Base-by-base conservation (phyloP, 1,140 invertebrate genomes). In the Drosophila carrolli region DNA sequence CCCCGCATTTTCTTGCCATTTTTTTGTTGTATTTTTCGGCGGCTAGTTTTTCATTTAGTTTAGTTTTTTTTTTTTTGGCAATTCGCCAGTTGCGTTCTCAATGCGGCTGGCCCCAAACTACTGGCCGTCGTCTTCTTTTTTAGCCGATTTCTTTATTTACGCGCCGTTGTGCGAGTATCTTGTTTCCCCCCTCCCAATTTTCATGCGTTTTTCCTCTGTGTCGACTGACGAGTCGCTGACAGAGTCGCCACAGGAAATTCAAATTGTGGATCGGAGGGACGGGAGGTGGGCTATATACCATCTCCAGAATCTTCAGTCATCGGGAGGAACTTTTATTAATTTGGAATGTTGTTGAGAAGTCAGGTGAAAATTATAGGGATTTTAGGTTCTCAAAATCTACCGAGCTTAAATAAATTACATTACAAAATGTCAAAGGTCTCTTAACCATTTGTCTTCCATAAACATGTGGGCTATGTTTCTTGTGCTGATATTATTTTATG, bases 111-210 rank as follows among this genome's bases (percentile, higher is more conserved):
- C 54, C 58, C 59, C 70, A 81, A 83, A 78, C 63, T 43, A 81
- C 61, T 59, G 47, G 50, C 54, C 78, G 60, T 46, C 41, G 70
- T 48, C 41, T 55, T 48, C 23, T 50, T 68, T 57, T 23, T 58
- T 75, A 44, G 44, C 60, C 59, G 40, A 75, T 78, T 78, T 65
- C 80, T 75, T 82, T 79, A 86, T 86, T 88, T 88, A 88, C 75
- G 81, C 65, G 60, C 51, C 37, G 60, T 44, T 58, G 32, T 68
- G 41, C 38, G 35, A 41, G 23, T 51, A 32, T 48, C 19, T 46
- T 44, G 41, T 44, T 32, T 54, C 10, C 32, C 43, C 11, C 27
- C 66, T 23, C 19, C 43, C 44, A n/a, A 40, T 32, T 23, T 40
- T 35, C 41, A 37, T 41, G 14, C 38, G 16, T 38, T 73, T 44